Percentiles rank a stretch among this genome's conserved stretches.
Conservation (phyloP, 1,140 invertebrate species). For the Drosophila azteca region DNA sequence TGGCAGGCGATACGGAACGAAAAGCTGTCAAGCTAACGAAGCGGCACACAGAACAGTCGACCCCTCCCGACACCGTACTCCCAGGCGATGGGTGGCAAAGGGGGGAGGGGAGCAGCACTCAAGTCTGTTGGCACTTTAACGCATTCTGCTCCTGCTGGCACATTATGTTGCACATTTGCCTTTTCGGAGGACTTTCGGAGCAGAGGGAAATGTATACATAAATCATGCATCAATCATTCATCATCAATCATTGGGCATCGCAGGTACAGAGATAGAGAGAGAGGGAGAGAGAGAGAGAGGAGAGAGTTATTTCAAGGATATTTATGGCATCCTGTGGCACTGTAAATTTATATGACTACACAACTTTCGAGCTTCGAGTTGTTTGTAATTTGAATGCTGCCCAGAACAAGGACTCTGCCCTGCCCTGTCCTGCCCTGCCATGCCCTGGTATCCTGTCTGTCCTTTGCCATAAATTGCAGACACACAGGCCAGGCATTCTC, state of each 20-base stretch:
- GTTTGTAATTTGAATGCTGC: constrained; percentile 39
- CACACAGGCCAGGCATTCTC: constrained; percentile 4
- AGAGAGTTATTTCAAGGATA: background rate
- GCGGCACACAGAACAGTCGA: constrained; percentile 40
- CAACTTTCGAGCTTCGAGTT: constrained; percentile 5
- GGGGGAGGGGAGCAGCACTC: constrained; percentile 23
- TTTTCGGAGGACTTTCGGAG: constrained; percentile 13
- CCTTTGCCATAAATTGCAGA: constrained; percentile 58
- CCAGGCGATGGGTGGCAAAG: background rate
- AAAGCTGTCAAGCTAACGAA: constrained; percentile 71
- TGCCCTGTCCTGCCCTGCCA: constrained; percentile 2
- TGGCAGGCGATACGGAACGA: constrained; percentile 40
- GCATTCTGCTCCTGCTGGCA: constrained; percentile 39
- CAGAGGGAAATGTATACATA: constrained; percentile 45
- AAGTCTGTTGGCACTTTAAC: constrained; percentile 63
- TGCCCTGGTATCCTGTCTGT: constrained; percentile 12
- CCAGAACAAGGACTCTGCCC: too few species aligned
- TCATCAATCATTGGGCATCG: constrained; percentile 62
- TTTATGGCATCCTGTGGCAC: constrained; percentile 6
- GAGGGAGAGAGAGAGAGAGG: background rate
- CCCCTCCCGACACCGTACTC: background rate
- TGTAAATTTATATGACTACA: constrained; percentile 1
- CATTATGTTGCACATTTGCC: constrained; percentile 44
- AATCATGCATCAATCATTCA: constrained; percentile 76
- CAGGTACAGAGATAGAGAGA: background rate